Conservation (phyloP, 1,140 invertebrate species). For the Anagrus nilaparvatae region DNA sequence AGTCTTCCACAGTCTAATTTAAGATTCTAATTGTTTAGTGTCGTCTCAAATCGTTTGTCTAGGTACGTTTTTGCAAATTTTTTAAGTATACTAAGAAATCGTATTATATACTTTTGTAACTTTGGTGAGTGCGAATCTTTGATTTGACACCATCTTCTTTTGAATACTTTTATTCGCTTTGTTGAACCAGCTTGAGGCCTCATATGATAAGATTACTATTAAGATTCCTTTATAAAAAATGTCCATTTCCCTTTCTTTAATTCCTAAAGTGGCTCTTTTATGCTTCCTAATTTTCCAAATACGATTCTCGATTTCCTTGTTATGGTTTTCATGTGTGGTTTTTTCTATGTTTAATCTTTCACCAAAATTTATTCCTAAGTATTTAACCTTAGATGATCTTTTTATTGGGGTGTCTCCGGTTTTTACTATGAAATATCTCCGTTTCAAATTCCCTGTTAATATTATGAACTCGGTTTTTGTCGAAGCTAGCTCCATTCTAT, state of each 20-base stretch:
- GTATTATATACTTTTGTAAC: slow-evolving; percentile 19
- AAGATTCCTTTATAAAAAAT: slow-evolving; percentile 22
- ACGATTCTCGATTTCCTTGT: background rate
- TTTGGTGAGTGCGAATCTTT: slow-evolving; percentile 20
- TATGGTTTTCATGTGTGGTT: background rate
- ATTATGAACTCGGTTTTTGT: background rate
- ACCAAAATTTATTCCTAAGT: slow-evolving; percentile 9
- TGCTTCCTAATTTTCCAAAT: slow-evolving; percentile 6
- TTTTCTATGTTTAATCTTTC: background rate
- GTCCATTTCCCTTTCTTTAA: slow-evolving; percentile 13
- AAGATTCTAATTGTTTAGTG: no score
- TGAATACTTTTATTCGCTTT: background rate
- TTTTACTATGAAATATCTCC: background rate
- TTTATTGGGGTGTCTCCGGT: background rate
- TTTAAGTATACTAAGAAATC: no score
- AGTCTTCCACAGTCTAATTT: no score
- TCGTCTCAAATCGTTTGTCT: no score
- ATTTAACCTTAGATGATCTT: background rate
- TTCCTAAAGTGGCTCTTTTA: slow-evolving; percentile 14
- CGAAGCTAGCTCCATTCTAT: no score
- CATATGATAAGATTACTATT: slow-evolving; percentile 20
- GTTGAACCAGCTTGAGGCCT: slow-evolving; percentile 21
- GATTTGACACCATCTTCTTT: slow-evolving; percentile 3
- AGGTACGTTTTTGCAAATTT: no score
- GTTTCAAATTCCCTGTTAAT: background rate